Percentiles rank a stretch among this genome's conserved stretches.
phyloP scores from a whole-genome alignment of 2,888 invertebrate species.

The Athrips mouffetella region DNA sequence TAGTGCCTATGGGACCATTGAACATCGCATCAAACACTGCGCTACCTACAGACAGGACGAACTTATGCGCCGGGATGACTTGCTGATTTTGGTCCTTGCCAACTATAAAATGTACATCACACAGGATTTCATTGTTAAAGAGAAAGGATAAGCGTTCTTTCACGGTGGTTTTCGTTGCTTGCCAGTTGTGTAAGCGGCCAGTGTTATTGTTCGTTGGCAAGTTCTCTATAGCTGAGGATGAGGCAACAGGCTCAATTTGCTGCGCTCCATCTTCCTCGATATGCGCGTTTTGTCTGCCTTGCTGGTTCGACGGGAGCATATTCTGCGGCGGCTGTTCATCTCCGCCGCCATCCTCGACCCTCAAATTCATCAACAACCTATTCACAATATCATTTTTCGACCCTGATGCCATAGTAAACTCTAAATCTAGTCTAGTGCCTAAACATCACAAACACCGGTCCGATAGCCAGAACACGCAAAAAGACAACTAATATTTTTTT shows the following conservation, averaged over 20 bases:
- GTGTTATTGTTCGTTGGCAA: conserved; percentile 62
- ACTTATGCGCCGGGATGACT: conserved; percentile 87
- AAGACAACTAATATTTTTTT: background rate
- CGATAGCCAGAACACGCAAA: background rate
- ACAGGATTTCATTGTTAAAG: conserved; percentile 71
- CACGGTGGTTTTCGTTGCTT: conserved; percentile 85
- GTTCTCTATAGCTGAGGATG: conserved; percentile 59
- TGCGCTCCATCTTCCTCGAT: conserved; percentile 57
- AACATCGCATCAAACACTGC: conserved; percentile 94
- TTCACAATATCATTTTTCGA: conserved; percentile 67
- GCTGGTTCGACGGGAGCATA: conserved; percentile 73
- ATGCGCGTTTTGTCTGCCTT: conserved; percentile 47
- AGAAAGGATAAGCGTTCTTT: conserved; percentile 85
- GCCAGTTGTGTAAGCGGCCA: conserved; percentile 81
- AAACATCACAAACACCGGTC: conserved; percentile 46
- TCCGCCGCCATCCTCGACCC: conserved; percentile 56
- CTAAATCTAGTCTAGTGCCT: conserved; percentile 16
- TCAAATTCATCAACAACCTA: conserved; percentile 57
- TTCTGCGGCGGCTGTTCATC: conserved; percentile 71
- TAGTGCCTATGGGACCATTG: conserved; percentile 84
- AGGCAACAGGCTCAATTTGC: conserved; percentile 47
- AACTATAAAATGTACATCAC: conserved; percentile 88
- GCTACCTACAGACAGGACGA: conserved; percentile 88
- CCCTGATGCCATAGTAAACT: conserved; percentile 59
- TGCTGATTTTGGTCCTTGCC: conserved; percentile 83